phyloP scores from a whole-genome alignment of 2,797 vertebrate species.

The Tokudaia muenninki region DNA sequence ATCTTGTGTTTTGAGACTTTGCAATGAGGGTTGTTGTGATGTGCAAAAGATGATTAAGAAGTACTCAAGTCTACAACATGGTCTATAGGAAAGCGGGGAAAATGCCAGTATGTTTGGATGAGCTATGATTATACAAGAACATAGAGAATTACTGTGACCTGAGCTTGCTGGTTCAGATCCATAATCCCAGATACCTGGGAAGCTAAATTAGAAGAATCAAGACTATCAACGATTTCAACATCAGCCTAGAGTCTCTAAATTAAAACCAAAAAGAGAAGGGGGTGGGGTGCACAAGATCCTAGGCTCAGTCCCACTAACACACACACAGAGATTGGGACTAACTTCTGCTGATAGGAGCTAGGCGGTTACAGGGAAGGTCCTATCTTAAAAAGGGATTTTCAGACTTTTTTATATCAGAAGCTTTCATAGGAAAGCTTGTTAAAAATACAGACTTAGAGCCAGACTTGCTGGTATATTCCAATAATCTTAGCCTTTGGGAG shows the following conservation, averaged over 20 bases:
- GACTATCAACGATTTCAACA: neutral
- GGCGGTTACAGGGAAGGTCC: neutral
- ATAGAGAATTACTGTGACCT: neutral
- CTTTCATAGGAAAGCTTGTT: neutral
- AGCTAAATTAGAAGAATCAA: neutral
- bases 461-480: neutral
- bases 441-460: neutral
- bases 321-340: too few relatives aligned
- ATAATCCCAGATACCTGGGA: neutral
- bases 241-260: neutral
- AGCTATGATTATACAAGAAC: neutral
- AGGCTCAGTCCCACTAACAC: neutral
- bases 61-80: neutral
- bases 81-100: neutral
- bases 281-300: neutral
- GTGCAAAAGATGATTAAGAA: conserved; percentile 19
- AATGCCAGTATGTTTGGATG: neutral
- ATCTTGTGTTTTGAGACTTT: neutral
- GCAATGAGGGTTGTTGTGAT: neutral
- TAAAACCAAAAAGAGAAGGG: neutral
- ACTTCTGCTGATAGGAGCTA: neutral
- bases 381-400: neutral
- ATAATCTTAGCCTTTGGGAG: neutral
- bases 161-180: neutral
- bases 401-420: neutral